Evolutionary conservation across 2,888 invertebrate genomes (phyloP), one percentile per base, ranked within the genome.

Genomic region (Andrena flavipes): DNA sequence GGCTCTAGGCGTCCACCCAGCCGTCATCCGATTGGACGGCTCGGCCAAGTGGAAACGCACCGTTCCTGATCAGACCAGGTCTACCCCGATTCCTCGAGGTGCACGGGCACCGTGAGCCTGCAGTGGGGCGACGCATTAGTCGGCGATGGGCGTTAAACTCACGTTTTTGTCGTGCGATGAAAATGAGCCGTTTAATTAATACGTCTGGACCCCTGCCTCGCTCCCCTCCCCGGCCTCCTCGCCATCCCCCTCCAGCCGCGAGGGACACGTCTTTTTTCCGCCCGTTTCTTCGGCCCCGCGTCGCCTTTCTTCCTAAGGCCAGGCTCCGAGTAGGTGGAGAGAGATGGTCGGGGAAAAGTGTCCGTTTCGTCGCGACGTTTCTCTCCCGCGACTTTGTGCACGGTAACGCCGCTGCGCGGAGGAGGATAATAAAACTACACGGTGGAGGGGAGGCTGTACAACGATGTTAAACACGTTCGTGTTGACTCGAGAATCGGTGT

Each of bases 151-250:
- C 93, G 93, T 93, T 93, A 91, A 91, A 90, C 90, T 90, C 89
- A 87, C 91, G 91, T 92, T 93, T 92, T 92, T 91, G 91, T 90
- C 90, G 89, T 90, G 89, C 91, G 92, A 93, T 93, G 91, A 92
- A 93, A 93, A 93, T 93, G 93, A 93, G 92, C 91, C 93, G 92
- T 93, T 94, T 94, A 93, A 94, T 94, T 94, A 93, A 94, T 94
- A 94, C 92, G 93, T 93, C 93, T 94, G 92, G 89, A 88, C 77
- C 71, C 69, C 71, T 73, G 62, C 16, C 76, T 67, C 54, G 51
- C 20, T 35, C 49, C 29, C 73, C 35, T 20, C 48, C 51, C 33
- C 10, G 3, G 5, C 29, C 3, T n/a, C 13, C 16, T 8, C 59
- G 13, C 30, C 8, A n/a, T 6, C n/a, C 54, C 59, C n/a, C 20